A percentile compares a stretch with the other conserved stretches of the same genome.
Evolutionary conservation across 2,113 vertebrate species (phyloP).

Genomic region (Ophiodon elongatus): DNA sequence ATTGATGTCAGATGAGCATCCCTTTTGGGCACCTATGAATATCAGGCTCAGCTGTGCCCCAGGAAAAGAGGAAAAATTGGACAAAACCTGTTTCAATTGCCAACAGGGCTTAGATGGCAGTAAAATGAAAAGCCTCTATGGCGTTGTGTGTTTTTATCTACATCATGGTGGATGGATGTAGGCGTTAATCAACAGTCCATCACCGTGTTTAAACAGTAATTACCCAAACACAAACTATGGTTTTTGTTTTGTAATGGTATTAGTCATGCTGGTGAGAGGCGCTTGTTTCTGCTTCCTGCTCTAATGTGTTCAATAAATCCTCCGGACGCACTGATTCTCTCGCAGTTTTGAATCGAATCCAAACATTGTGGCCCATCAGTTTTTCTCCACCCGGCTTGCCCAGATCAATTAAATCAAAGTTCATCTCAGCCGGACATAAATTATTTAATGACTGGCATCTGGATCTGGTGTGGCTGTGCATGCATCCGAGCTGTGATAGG

Average conservation of each 20-base stretch:
- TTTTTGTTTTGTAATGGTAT: slow-evolving; percentile 61
- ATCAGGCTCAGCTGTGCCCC: slow-evolving; percentile 13
- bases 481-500: slow-evolving; percentile 33
- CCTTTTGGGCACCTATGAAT: slow-evolving; percentile 25
- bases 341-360: slow-evolving; percentile 59
- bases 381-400: slow-evolving; percentile 63
- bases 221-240: slow-evolving; percentile 57
- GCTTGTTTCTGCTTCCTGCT: slow-evolving; percentile 62
- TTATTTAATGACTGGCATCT: slow-evolving; percentile 82
- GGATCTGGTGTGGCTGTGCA: slow-evolving; percentile 55
- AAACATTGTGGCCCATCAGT: slow-evolving; percentile 71
- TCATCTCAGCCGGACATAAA: slow-evolving; percentile 77
- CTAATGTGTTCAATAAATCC: slow-evolving; percentile 77
- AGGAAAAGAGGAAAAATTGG: slow-evolving; percentile 22
- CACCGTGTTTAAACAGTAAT: slow-evolving; percentile 51
- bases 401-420: slow-evolving; percentile 84
- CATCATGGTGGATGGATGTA: slow-evolving; percentile 26
- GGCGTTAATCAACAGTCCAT: slow-evolving; percentile 58
- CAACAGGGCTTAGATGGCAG: slow-evolving; percentile 14
- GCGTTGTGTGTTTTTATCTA: slow-evolving; percentile 31
- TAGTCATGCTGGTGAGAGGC: slow-evolving; percentile 61
- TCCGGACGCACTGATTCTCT: slow-evolving; percentile 48
- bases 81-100: slow-evolving; percentile 50
- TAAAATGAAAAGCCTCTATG: slow-evolving; percentile 38
- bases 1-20: slow-evolving; percentile 3